These are phyloP conservation scores for Anthoscopus minutus DNA, from an alignment of 2,113 vertebrate genomes.

Conservation along the genomic window DNA sequence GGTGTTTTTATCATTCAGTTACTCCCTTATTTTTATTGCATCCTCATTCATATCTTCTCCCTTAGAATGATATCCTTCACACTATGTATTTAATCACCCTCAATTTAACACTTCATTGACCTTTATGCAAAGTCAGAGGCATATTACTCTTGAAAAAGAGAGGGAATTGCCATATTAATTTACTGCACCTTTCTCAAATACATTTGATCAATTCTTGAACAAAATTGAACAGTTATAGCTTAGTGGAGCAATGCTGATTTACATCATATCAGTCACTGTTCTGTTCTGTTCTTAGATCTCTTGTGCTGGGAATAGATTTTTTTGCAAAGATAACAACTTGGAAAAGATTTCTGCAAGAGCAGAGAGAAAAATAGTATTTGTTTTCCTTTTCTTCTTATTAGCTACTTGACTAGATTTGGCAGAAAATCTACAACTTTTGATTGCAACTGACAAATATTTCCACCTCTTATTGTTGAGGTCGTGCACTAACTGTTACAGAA, in stretches of 20 bases:
- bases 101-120: conserved; percentile 47
- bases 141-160: background rate
- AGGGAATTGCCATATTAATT: background rate
- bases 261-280: background rate
- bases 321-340: background rate
- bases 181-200: background rate
- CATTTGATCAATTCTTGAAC: background rate
- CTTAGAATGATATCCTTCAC: background rate
- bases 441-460: background rate
- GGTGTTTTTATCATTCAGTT: background rate
- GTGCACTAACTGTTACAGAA: background rate
- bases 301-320: background rate
- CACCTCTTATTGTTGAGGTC: background rate
- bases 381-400: background rate
- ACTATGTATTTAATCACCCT: background rate
- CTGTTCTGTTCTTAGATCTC: background rate
- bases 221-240: background rate
- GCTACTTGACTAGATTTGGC: background rate
- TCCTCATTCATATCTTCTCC: background rate
- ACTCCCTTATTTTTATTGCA: conserved; percentile 7
- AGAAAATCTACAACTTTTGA: background rate
- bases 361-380: background rate
- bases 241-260: background rate
- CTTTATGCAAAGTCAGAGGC: conserved; percentile 23
- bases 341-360: background rate